A percentile compares a stretch with the other conserved stretches of the same genome.
Evolutionary conservation across 2,797 vertebrate genomes (phyloP).

Genomic region (Enteromius argenteus): DNA sequence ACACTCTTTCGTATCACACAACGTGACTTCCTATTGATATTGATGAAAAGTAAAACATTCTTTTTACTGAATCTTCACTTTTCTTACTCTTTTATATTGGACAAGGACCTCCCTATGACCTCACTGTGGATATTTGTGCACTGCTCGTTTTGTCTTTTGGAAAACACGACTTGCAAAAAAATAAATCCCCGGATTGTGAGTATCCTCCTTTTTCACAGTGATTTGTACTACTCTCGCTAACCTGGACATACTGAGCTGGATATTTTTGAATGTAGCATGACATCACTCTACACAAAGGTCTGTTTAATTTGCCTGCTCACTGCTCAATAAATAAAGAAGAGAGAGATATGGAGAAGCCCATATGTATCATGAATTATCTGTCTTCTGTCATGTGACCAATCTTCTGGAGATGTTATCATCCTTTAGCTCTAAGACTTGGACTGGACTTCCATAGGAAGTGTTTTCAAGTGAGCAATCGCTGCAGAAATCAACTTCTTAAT

Average conservation of each 20-base stretch:
- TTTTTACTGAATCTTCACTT: conserved; percentile 65
- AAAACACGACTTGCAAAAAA: conserved; percentile 42
- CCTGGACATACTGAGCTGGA: conserved; percentile 30
- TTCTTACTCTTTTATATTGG: conserved; percentile 69
- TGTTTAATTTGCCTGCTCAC: conserved; percentile 29
- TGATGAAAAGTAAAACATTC: conserved; percentile 61
- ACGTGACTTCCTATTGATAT: conserved; percentile 60
- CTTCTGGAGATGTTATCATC: conserved; percentile 23
- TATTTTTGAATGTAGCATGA: conserved; percentile 75
- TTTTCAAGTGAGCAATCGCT: not conserved
- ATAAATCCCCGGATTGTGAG: conserved; percentile 19
- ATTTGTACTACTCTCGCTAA: conserved; percentile 43
- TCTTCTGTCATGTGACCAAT: conserved; percentile 31
- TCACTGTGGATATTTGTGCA: conserved; percentile 57
- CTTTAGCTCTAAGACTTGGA: not conserved
- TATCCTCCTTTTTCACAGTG: conserved; percentile 22
- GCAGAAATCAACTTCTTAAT: not conserved
- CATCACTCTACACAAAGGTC: conserved; percentile 51
- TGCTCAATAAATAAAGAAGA: conserved; percentile 16
- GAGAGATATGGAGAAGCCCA: conserved; percentile 6
- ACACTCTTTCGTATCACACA: conserved; percentile 62
- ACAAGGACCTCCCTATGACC: conserved; percentile 33
- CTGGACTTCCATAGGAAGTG: not conserved
- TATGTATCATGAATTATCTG: conserved; percentile 43
- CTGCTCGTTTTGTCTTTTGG: conserved; percentile 41